Conservation (phyloP, 2,113 vertebrate genomes). For the Spea bombifrons region DNA sequence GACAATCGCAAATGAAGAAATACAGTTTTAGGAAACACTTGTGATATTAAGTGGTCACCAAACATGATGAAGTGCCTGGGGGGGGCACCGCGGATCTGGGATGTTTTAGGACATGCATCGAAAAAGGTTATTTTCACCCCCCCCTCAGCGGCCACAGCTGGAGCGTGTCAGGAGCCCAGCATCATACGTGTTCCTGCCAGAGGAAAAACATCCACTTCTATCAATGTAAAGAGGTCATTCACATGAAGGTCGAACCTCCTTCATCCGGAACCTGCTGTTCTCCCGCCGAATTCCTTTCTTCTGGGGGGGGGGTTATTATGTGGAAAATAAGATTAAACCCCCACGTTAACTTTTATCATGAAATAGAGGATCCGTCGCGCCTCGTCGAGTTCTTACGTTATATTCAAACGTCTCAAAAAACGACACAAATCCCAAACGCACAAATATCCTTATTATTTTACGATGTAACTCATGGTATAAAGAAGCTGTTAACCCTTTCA, state of each 20-base stretch:
- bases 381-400: too few relatives aligned
- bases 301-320: too few relatives aligned
- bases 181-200: not conserved
- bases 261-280: not conserved
- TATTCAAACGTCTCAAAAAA: too few relatives aligned
- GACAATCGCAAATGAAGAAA: not conserved
- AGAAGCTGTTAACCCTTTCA: too few relatives aligned
- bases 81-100: not conserved
- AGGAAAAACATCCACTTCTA: not conserved
- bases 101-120: not conserved
- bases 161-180: not conserved
- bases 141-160: not conserved
- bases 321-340: too few relatives aligned
- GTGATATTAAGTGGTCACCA: not conserved
- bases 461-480: too few relatives aligned
- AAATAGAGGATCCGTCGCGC: too few relatives aligned
- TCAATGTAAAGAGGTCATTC: not conserved
- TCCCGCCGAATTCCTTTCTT: too few relatives aligned
- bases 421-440: too few relatives aligned
- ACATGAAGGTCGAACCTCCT: not conserved
- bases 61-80: not conserved
- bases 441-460: too few relatives aligned
- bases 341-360: too few relatives aligned
- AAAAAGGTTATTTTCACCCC: too few relatives aligned
- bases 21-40: not conserved